Conservation (phyloP, 2,797 vertebrate species). For the Masticophis lateralis region DNA sequence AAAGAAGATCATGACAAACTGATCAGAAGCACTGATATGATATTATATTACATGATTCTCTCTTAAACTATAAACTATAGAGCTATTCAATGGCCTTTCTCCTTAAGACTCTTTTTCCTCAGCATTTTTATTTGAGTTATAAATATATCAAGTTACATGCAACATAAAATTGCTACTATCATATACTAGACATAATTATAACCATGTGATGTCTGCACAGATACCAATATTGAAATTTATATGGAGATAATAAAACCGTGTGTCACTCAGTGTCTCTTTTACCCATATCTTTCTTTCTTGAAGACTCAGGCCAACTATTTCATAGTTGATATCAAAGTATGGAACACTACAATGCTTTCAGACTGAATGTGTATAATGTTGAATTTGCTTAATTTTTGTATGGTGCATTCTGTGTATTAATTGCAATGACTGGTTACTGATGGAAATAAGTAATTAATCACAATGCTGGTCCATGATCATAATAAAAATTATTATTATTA, state of each 20-base stretch:
- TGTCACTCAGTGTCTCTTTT: neutral
- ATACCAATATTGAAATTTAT: neutral
- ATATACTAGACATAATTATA: neutral
- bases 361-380: neutral
- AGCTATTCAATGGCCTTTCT: neutral
- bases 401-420: neutral
- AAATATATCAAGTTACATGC: neutral
- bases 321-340: neutral
- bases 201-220: neutral
- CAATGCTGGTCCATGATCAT: no score
- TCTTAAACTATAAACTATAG: neutral
- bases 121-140: neutral
- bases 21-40: neutral
- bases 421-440: neutral
- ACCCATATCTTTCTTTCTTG: neutral
- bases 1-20: neutral
- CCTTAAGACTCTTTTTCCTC: neutral
- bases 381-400: neutral
- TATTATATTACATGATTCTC: neutral
- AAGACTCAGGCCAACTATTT: neutral
- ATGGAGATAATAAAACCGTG: neutral
- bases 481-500: no score
- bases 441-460: neutral
- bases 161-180: neutral
- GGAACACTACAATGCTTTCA: neutral